Percentiles rank a stretch among this genome's conserved stretches.
Conservation (phyloP, 2,888 invertebrate genomes). For the Apamea crenata region DNA sequence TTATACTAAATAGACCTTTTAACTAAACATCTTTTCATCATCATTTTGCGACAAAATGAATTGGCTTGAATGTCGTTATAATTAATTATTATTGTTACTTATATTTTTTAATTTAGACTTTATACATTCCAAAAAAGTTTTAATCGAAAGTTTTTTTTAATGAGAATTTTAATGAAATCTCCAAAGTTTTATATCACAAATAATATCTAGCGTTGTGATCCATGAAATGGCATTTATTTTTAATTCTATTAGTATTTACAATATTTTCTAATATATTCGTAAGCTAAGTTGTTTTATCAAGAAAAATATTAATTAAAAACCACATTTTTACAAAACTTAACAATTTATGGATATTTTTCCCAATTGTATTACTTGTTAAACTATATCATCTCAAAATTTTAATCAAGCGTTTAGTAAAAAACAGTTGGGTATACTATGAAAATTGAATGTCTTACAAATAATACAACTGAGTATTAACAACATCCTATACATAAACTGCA, state of each 20-base stretch:
- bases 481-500: not conserved
- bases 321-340: not conserved
- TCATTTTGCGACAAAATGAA: slow-evolving; percentile 8
- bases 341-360: not conserved
- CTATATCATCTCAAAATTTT: not conserved
- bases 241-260: slow-evolving; percentile 28
- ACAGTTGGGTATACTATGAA: not conserved
- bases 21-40: not conserved
- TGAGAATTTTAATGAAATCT: not conserved
- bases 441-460: slow-evolving; percentile 10
- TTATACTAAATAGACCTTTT: slow-evolving; percentile 1
- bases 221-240: slow-evolving; percentile 52
- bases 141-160: not conserved
- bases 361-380: slow-evolving; percentile 30
- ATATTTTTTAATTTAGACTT: slow-evolving; percentile 17
- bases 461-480: slow-evolving; percentile 24
- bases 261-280: slow-evolving; percentile 20
- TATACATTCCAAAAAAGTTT: slow-evolving; percentile 41
- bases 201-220: slow-evolving; percentile 48
- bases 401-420: too few species aligned
- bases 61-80: not conserved
- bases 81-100: slow-evolving; percentile 24
- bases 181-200: slow-evolving; percentile 25
- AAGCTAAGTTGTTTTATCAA: slow-evolving; percentile 31
- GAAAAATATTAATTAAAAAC: not conserved